Evolutionary conservation across 2,797 vertebrate genomes (phyloP).

Genomic region (Dipus sagitta): DNA sequence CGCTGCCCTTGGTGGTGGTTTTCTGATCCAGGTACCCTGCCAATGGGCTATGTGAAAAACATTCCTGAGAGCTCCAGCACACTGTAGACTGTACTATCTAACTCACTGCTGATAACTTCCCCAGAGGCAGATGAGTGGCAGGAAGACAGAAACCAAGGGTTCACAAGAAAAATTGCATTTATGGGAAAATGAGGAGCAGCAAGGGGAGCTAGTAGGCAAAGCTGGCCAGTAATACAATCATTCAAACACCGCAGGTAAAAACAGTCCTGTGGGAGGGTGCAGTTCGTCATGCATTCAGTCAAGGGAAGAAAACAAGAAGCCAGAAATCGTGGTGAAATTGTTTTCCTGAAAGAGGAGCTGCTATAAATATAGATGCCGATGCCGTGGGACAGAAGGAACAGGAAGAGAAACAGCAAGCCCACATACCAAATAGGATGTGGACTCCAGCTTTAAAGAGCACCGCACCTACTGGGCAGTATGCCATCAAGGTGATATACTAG

Average conservation of each 20-base stretch:
- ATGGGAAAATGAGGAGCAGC: slow-evolving; percentile 12
- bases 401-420: neutral
- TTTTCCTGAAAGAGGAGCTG: slow-evolving; percentile 64
- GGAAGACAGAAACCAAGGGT: slow-evolving; percentile 49
- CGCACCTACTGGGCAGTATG: neutral
- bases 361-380: slow-evolving; percentile 68
- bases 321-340: slow-evolving; percentile 63
- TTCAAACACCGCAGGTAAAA: slow-evolving; percentile 65
- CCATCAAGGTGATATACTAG: neutral
- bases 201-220: neutral
- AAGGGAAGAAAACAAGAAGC: slow-evolving; percentile 74
- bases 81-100: neutral
- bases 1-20: slow-evolving; percentile 29
- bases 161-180: slow-evolving; percentile 57
- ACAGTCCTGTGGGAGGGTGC: neutral
- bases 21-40: slow-evolving; percentile 55
- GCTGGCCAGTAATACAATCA: slow-evolving; percentile 34
- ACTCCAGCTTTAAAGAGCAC: neutral
- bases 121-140: slow-evolving; percentile 56
- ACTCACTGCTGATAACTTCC: slow-evolving; percentile 72
- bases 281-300: slow-evolving; percentile 28
- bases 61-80: neutral
- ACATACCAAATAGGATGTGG: neutral
- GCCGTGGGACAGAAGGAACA: slow-evolving; percentile 30
- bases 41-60: slow-evolving; percentile 38